Base-by-base conservation (phyloP, 2,888 invertebrate genomes). In the Pyrocoelia pectoralis region DNA sequence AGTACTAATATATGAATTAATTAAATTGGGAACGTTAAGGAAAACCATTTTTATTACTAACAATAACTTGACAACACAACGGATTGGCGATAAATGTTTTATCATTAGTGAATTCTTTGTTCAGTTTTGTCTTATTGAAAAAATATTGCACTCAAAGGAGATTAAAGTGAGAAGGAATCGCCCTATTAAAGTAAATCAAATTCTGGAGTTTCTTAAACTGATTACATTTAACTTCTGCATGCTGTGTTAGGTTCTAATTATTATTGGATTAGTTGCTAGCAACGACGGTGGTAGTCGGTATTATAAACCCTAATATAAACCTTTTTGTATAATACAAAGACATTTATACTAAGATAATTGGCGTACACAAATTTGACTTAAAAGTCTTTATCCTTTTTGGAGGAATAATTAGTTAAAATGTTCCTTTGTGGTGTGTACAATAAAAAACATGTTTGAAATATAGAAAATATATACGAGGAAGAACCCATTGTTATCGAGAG, bases 241-340 rank as follows among this genome's bases (percentile, higher is more conserved):
- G 58, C 51, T 51, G 51, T 15, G 51, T 57, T 51, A 57, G 40
- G 52, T 52, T 58, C 43, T 58, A 58, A 58, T 58, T 58, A 48
- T 56, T 56, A 48, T 19, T 43, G 55, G 24, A 24, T 49, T 49
- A 49, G 13, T 43, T 43, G 3, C 41, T 15, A 43, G 15, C 15
- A 15, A 43, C 41, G 3, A 43, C 40, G 5, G 40, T 40, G 13
- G 41, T 43, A 43, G 15, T 43, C 41, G 15, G 41, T 15, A 43
- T 15, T 43, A 43, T 15, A 15, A n/a, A 43, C 41, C 41, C 14
- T 43, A 43, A 2, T 15, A 43, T 43, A 15, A 13, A 12, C 41
- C 41, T 14, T 43, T 43, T 43, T 43, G 41, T 43, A 15, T 13
- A 43, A 8, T 43, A 43, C 41, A 43, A 43, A 43, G 15, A 2